phyloP scores from a whole-genome alignment of 2,888 invertebrate genomes.

The Oligia strigilis region DNA sequence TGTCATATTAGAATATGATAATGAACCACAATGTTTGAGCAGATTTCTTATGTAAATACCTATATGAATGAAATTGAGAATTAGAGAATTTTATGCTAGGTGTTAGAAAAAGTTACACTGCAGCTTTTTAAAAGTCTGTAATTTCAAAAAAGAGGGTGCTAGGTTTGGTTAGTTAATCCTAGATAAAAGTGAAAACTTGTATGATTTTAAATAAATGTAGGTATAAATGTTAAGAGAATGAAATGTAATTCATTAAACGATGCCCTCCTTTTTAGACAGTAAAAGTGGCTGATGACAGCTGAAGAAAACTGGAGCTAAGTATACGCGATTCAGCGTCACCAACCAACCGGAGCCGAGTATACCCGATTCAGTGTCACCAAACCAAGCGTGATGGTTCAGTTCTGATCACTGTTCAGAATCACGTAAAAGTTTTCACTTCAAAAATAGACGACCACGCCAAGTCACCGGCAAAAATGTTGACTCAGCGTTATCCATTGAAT shows the following conservation, averaged over 20 bases:
- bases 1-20: conserved; percentile 8
- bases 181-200: no score
- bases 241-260: not conserved
- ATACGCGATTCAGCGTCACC: not conserved
- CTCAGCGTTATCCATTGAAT: conserved; percentile 7
- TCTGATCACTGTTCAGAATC: not conserved
- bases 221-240: no score
- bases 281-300: not conserved
- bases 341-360: not conserved
- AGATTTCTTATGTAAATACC: not conserved
- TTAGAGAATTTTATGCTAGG: not conserved
- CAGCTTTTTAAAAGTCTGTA: not conserved
- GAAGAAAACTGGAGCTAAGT: not conserved
- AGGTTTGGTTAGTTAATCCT: no score
- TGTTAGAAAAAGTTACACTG: no score
- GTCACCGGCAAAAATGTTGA: not conserved
- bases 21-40: not conserved
- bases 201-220: no score
- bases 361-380: not conserved
- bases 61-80: not conserved
- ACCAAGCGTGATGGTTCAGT: not conserved
- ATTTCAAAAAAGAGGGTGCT: not conserved
- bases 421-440: not conserved
- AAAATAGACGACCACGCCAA: not conserved
- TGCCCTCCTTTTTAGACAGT: not conserved